A percentile compares a stretch with the other conserved stretches of the same genome.
These are phyloP conservation scores for Scaptodrosophila lebanonensis DNA, from an alignment of 1,140 invertebrate genomes.

Conservation along the genomic window DNA sequence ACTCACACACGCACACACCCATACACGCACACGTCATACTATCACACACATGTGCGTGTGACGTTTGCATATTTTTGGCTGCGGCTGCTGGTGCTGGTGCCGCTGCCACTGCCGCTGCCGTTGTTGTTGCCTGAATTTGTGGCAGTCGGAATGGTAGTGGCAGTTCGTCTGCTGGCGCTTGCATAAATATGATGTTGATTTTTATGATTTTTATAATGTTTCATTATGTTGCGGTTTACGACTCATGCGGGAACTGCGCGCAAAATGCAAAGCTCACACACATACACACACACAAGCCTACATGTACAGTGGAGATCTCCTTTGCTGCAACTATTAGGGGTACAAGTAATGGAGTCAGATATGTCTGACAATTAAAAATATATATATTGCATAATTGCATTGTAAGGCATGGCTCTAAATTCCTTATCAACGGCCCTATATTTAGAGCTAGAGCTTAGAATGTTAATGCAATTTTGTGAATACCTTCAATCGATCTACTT, in stretches of 20 bases:
- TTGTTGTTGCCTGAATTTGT: slow-evolving; percentile 40
- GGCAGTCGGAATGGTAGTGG: slow-evolving; percentile 25
- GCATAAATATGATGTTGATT: slow-evolving; percentile 75
- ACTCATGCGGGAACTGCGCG: slow-evolving; percentile 49
- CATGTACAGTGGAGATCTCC: no score
- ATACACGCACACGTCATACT: slow-evolving; percentile 14
- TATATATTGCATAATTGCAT: no score
- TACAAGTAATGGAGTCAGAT: no score
- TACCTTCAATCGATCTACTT: no score
- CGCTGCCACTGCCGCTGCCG: not conserved
- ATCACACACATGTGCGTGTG: slow-evolving; percentile 22
- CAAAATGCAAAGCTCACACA: not conserved
- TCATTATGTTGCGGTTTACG: slow-evolving; percentile 71
- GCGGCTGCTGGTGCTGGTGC: slow-evolving; percentile 4
- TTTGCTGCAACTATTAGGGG: no score
- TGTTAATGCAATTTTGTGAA: no score
- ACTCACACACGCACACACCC: slow-evolving; percentile 6
- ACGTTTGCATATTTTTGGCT: slow-evolving; percentile 12
- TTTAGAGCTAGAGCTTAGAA: no score
- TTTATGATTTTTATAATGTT: slow-evolving; percentile 75
- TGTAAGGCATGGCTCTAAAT: no score
- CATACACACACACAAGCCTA: not conserved
- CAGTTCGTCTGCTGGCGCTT: slow-evolving; percentile 24
- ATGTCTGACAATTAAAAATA: no score
- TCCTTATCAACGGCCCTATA: no score